Evolutionary conservation across 2,797 vertebrate species (phyloP), one percentile per base, ranked within the genome.

Genomic region (Varecia variegata): DNA sequence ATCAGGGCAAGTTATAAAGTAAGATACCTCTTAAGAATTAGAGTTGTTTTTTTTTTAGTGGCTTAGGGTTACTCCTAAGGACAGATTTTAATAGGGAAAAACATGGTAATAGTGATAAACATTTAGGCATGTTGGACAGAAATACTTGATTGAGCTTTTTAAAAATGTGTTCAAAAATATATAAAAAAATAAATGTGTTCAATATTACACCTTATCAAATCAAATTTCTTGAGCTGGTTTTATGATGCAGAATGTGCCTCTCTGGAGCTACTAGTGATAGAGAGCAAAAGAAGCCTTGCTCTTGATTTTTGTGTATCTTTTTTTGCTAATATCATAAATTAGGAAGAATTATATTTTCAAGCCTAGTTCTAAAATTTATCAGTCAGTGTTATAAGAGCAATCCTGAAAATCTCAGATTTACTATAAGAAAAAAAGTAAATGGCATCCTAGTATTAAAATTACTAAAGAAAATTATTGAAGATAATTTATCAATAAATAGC

Each of bases 281-380:
- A 80, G 62, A 73, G 14, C 15, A 73, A 88, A 45, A 52, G 43
- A 47, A 15, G 21, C 43, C 12, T 80, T 93, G 52, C 43, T 87
- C n/a, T 70, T 81, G 27, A 80, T 54, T 80, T 87, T 80, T 81
- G 77, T 65, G 54, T 20, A 12, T 93, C 50, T 43, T 43, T 90
- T 95, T 95, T 88, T 70, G 35, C 52, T 92, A 58, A 76, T 80
- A 45, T 70, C 65, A 50, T 82, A 88, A 80, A 38, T 67, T 92
- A 91, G 87, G 74, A 95, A 94, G 84, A 88, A 77, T 27, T 43
- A 88, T 30, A 77, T 92, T 88, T 74, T 88, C 4, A 95, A 83
- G 5, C 43, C 32, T 81, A 58, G 35, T 88, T 92, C 58, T 95
- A 70, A 92, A 68, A 76, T 76, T 68, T 83, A 73, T 79, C 76